Evolutionary conservation across 2,113 vertebrate species (phyloP).

Genomic region (Spea multiplicata): DNA sequence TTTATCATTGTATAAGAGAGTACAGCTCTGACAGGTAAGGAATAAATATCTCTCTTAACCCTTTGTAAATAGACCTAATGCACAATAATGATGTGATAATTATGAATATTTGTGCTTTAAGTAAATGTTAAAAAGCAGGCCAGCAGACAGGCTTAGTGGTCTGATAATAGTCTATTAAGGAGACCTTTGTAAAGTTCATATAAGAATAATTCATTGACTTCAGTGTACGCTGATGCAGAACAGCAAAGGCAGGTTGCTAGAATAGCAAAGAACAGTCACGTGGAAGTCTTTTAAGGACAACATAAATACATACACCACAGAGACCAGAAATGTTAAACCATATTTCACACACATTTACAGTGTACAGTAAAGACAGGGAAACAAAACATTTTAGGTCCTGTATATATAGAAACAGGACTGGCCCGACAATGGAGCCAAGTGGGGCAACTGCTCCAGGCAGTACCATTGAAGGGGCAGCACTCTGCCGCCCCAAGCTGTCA

Average conservation of each 20-base stretch:
- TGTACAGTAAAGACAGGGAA: too few species aligned
- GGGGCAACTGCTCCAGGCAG: too few species aligned
- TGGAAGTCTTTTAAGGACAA: neutral
- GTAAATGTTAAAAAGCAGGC: neutral
- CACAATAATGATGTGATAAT: neutral
- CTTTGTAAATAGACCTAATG: neutral
- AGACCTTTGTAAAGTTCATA: neutral
- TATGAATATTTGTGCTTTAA: neutral
- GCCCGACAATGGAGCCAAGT: too few species aligned
- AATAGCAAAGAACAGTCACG: neutral
- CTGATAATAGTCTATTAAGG: neutral
- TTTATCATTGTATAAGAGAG: conserved; percentile 7
- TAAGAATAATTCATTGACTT: neutral
- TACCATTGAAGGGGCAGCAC: too few species aligned
- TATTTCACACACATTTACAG: too few species aligned
- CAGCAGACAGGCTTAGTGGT: neutral
- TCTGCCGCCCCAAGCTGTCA: too few species aligned
- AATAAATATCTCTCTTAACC: neutral
- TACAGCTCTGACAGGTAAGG: neutral
- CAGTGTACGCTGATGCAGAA: neutral
- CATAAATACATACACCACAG: neutral
- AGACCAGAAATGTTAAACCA: neutral
- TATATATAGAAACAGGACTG: too few species aligned
- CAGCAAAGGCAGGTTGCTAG: neutral
- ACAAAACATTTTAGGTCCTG: too few species aligned